These are phyloP conservation scores for Epizoanthus ramosus DNA, from an alignment of 92 coral and sea anemone species.

Conservation along the genomic window DNA sequence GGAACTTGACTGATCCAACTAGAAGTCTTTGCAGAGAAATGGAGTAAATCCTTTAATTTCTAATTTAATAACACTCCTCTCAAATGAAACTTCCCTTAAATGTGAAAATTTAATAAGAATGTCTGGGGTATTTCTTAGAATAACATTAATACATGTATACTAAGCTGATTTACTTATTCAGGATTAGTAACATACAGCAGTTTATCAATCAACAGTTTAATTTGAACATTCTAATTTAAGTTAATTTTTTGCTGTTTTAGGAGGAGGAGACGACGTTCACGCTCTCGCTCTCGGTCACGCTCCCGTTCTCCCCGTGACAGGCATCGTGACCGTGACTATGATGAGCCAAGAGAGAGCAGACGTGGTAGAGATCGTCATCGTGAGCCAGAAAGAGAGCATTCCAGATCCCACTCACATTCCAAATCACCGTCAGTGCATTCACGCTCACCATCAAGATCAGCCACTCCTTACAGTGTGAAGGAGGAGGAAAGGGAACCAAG, in stretches of 20 bases:
- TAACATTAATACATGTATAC: too few relatives aligned
- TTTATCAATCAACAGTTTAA: too few relatives aligned
- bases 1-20: too few relatives aligned
- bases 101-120: too few relatives aligned
- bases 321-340: constrained; percentile 27
- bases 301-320: constrained; percentile 58
- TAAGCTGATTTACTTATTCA: too few relatives aligned
- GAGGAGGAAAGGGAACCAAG: constrained; percentile 66
- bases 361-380: constrained; percentile 36
- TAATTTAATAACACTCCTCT: too few relatives aligned
- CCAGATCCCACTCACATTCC: constrained; percentile 71
- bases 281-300: constrained; percentile 66
- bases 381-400: constrained; percentile 54
- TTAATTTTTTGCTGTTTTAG: background rate
- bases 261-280: constrained; percentile 54
- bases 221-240: too few relatives aligned
- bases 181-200: too few relatives aligned
- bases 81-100: too few relatives aligned
- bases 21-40: too few relatives aligned
- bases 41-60: too few relatives aligned
- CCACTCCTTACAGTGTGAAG: constrained; percentile 58
- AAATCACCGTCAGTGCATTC: constrained; percentile 48
- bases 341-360: constrained; percentile 26
- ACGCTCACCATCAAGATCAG: constrained; percentile 42
- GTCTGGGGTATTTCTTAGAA: too few relatives aligned